phyloP scores from a whole-genome alignment of 1,140 invertebrate genomes.

The Neodiprion pinetum region DNA sequence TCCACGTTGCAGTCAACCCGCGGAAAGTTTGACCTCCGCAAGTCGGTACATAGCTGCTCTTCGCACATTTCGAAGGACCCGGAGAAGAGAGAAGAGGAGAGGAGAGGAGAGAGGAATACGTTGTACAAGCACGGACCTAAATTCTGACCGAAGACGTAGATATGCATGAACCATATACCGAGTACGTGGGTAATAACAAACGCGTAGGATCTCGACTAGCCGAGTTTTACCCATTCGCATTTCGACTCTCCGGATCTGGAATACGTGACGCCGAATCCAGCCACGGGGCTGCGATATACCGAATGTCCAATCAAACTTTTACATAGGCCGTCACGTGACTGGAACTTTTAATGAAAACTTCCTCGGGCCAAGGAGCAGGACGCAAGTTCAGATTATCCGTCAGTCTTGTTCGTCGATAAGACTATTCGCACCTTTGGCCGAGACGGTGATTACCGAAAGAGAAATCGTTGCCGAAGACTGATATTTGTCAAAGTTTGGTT shows the following conservation, averaged over 20 bases:
- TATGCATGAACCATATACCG: not conserved
- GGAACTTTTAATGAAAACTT: not conserved
- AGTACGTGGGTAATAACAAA: not conserved
- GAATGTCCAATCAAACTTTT: slow-evolving; percentile 13
- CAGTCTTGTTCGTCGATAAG: not conserved
- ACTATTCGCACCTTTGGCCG: not conserved
- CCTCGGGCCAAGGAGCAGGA: not conserved
- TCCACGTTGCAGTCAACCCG: not conserved
- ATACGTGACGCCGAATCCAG: not conserved
- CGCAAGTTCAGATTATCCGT: not conserved
- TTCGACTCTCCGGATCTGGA: not conserved
- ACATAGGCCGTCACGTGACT: slow-evolving; percentile 5
- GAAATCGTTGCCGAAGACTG: too few relatives aligned
- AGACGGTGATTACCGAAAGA: too few relatives aligned
- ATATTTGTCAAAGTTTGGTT: too few relatives aligned
- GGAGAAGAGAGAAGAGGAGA: not conserved
- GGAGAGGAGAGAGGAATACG: not conserved
- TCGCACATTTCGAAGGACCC: not conserved
- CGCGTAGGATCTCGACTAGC: not conserved
- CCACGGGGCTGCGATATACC: not conserved
- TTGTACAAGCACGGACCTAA: too few relatives aligned
- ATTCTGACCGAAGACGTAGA: not conserved
- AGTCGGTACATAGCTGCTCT: not conserved
- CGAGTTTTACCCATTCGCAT: not conserved
- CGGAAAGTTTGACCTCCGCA: not conserved